Base-by-base conservation (phyloP, 2,888 invertebrate species). In the Empis livida region DNA sequence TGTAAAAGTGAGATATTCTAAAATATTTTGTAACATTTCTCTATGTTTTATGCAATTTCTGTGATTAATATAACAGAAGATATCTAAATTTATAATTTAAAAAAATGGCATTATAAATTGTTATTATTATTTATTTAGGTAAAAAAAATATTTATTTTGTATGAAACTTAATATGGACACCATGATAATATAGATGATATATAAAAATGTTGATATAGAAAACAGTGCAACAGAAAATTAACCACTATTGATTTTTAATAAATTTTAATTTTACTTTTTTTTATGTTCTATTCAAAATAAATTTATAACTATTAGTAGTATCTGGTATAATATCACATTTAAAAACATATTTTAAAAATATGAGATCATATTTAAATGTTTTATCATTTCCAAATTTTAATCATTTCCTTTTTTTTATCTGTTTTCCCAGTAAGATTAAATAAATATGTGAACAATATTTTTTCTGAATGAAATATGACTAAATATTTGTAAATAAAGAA, bases 231-330 rank as follows among this genome's bases (percentile, higher is more conserved):
- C 49, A 49, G 53, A 48, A 51, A 47, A 50, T 48, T 50, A 51
- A 45, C 55, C 52, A 47, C 53, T 55, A 52, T 52, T 48, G 50
- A 48, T 47, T 46, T 50, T 55, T 52, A 46, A 47, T 2, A 27
- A 41, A 23, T 23, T 15, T 16, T 27, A 27, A 27, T 27, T 27
- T 27, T 27, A 8, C 5, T 8, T 27, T 5, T 20, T 27, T 27
- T 27, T 27, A 27, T 27, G 23, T 27, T 27, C 23, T 27, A 27
- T 27, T 27, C 2, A 27, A 27, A 27, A 27, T 8, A 8, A 8
- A 27, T 27, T 27, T 27, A 6, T 27, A 5, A 6, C 20, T 5
- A 20, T 20, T 20, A 20, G 20, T n/a, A n/a, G n/a, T n/a, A n/a
- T n/a, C n/a, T n/a, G n/a, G n/a, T n/a, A n/a, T n/a, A n/a, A n/a